Conservation (phyloP, 2,113 vertebrate species). For the Arizona elegans region DNA sequence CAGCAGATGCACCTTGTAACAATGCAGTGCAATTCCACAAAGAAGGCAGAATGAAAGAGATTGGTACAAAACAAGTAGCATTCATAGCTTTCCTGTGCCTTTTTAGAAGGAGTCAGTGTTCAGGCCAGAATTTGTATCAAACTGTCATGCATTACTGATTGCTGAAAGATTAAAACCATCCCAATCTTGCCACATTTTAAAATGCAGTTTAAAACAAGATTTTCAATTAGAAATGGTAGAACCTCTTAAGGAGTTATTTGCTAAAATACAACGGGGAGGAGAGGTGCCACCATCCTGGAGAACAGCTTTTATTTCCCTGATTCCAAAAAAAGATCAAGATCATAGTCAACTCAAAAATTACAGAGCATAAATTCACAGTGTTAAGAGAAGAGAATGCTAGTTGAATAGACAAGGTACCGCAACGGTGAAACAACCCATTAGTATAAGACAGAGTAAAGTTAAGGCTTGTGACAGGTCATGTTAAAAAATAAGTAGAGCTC, state of each 20-base stretch:
- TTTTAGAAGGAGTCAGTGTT: neutral
- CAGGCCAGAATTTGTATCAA: neutral
- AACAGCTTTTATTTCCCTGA: too few relatives aligned
- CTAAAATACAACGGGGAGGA: too few relatives aligned
- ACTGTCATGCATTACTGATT: neutral
- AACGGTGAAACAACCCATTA: neutral
- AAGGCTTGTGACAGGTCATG: neutral
- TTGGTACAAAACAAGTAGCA: neutral
- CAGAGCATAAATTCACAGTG: neutral
- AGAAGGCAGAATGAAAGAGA: neutral
- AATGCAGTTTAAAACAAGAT: neutral
- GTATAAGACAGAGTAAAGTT: neutral
- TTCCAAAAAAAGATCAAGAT: too few relatives aligned
- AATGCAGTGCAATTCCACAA: neutral
- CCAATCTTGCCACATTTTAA: neutral
- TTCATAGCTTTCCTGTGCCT: neutral
- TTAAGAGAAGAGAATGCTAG: neutral
- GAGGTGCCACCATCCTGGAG: too few relatives aligned
- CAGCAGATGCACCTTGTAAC: neutral
- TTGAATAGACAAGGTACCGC: neutral
- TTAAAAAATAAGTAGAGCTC: neutral
- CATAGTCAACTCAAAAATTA: too few relatives aligned
- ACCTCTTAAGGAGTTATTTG: too few relatives aligned
- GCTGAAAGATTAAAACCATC: neutral
- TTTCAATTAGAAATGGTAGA: too few relatives aligned